Percentiles rank a stretch among this genome's conserved stretches.
Conservation (phyloP, 2,888 invertebrate genomes). For the Volucella zonaria region DNA sequence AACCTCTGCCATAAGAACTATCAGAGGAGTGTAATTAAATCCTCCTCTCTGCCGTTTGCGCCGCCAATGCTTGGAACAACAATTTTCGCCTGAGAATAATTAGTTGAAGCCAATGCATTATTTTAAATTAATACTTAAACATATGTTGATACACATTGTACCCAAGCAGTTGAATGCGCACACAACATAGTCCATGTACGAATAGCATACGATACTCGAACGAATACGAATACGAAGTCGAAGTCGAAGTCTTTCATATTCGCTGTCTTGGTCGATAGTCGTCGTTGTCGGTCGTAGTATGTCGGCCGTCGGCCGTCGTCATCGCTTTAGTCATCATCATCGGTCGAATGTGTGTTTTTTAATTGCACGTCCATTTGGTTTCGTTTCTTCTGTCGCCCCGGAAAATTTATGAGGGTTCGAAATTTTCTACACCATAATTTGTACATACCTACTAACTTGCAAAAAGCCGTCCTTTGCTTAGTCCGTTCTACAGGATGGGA, state of each 20-base stretch:
- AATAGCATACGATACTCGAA: neutral
- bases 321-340: conserved; percentile 55
- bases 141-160: conserved; percentile 67
- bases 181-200: conserved; percentile 9
- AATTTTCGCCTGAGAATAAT: conserved; percentile 70
- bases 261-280: conserved; percentile 45
- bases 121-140: conserved; percentile 70
- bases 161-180: conserved; percentile 49
- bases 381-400: conserved; percentile 68
- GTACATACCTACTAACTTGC: conserved; percentile 44
- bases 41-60: conserved; percentile 54
- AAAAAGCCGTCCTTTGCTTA: conserved; percentile 32
- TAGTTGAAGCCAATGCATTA: conserved; percentile 67
- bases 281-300: neutral
- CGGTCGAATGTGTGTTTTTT: conserved; percentile 69
- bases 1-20: conserved; percentile 50
- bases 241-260: conserved; percentile 24
- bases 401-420: conserved; percentile 70
- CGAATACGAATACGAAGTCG: neutral
- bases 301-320: conserved; percentile 8
- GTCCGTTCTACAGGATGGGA: conserved; percentile 30
- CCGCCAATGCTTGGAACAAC: conserved; percentile 49
- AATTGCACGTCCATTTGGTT: conserved; percentile 71
- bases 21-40: conserved; percentile 69
- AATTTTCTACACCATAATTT: conserved; percentile 71